Conservation (phyloP, 2,888 invertebrate species). For the Uropetala carovei region DNA sequence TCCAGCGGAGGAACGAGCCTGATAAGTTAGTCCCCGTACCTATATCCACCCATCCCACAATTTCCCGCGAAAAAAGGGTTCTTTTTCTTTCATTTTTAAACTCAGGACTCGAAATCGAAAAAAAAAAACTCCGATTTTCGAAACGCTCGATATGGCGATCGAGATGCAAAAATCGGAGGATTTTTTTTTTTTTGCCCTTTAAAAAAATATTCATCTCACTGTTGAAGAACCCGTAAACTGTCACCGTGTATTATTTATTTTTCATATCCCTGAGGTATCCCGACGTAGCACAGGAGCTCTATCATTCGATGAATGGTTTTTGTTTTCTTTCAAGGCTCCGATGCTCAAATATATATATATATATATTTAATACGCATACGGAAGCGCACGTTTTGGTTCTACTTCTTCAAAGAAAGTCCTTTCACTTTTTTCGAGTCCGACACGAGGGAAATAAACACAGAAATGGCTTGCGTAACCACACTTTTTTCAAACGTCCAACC, state of each 20-base stretch:
- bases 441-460: constrained; percentile 28
- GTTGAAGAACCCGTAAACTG: constrained; percentile 41
- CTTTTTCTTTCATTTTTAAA: constrained; percentile 2
- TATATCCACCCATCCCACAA: constrained; percentile 13
- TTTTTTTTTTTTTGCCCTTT: neutral
- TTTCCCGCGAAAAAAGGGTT: constrained; percentile 38
- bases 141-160: neutral
- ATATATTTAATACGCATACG: neutral
- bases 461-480: neutral
- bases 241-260: constrained; percentile 17
- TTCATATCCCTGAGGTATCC: constrained; percentile 54
- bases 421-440: constrained; percentile 15
- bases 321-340: neutral
- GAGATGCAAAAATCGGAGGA: neutral
- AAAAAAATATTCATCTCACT: neutral
- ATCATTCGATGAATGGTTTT: neutral
- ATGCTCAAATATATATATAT: no score
- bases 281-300: constrained; percentile 4
- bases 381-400: neutral
- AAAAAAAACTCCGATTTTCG: constrained; percentile 6
- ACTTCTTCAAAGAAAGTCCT: neutral
- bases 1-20: neutral
- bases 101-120: neutral
- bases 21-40: constrained; percentile 17
- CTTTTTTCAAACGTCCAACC: neutral